A percentile compares a stretch with the other conserved stretches of the same genome.
phyloP scores from a whole-genome alignment of 2,113 vertebrate species.

The Eptesicus fuscus region DNA sequence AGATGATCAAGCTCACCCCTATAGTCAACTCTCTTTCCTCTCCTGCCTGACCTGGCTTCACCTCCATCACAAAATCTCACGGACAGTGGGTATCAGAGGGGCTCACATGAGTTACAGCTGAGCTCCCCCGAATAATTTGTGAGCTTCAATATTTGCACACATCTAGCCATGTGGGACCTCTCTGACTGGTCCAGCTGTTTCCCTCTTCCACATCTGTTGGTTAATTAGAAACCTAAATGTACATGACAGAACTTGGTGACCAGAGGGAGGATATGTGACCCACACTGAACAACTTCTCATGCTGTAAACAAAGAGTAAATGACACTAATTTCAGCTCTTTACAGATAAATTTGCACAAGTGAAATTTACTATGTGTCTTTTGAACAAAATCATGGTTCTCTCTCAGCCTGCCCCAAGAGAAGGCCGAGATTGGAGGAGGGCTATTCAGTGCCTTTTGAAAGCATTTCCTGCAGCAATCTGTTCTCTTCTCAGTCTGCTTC shows the following conservation, averaged over 20 bases:
- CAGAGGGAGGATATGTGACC: slow-evolving; percentile 46
- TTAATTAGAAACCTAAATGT: slow-evolving; percentile 66
- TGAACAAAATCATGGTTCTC: neutral
- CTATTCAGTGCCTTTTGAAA: neutral
- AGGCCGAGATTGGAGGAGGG: neutral
- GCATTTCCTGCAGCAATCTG: no score
- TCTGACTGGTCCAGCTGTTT: neutral
- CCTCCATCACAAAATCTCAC: neutral
- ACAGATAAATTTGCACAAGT: neutral
- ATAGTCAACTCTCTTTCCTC: neutral
- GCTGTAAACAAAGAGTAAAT: slow-evolving; percentile 39
- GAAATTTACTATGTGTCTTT: neutral
- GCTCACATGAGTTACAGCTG: slow-evolving; percentile 29
- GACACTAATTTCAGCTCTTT: neutral
- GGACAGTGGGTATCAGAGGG: neutral
- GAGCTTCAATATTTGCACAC: slow-evolving; percentile 56
- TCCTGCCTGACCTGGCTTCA: neutral
- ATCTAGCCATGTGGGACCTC: slow-evolving; percentile 57
- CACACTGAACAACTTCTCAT: neutral
- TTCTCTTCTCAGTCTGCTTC: neutral
- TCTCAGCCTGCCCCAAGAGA: neutral
- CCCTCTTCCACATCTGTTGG: slow-evolving; percentile 35
- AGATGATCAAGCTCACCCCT: neutral
- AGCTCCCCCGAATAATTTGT: slow-evolving; percentile 48
- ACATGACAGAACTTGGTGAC: neutral